Evolutionary conservation across 2,888 invertebrate species (phyloP).

Genomic region (Cephalotes varians): DNA sequence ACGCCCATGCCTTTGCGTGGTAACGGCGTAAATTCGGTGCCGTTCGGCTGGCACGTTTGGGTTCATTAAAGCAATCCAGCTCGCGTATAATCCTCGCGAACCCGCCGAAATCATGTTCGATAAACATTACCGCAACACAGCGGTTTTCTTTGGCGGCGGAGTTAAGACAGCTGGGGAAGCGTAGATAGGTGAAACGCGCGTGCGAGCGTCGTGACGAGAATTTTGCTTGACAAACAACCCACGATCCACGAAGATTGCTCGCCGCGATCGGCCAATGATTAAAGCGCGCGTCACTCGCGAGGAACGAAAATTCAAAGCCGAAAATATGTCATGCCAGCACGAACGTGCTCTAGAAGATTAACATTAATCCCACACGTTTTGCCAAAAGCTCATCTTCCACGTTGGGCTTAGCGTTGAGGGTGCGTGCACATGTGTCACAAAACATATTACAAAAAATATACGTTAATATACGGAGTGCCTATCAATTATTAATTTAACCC

Average conservation of each 20-base stretch:
- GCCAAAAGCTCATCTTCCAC: conserved; percentile 13
- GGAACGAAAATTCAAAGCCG: conserved; percentile 70
- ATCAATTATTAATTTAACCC: not conserved
- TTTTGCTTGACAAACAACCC: conserved; percentile 73
- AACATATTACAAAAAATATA: not conserved
- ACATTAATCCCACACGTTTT: conserved; percentile 61
- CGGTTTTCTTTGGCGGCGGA: conserved; percentile 76
- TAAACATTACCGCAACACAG: conserved; percentile 80
- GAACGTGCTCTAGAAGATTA: conserved; percentile 62
- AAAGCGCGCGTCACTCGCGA: conserved; percentile 58
- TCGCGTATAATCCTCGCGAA: conserved; percentile 80
- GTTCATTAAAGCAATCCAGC: conserved; percentile 81
- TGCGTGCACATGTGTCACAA: not conserved
- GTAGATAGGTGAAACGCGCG: conserved; percentile 12
- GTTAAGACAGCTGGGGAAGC: conserved; percentile 70
- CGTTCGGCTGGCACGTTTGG: conserved; percentile 70
- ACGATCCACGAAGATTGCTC: conserved; percentile 78
- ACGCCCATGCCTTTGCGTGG: conserved; percentile 65
- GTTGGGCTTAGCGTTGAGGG: conserved; percentile 9
- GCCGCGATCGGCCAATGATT: conserved; percentile 71
- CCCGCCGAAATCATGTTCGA: conserved; percentile 82
- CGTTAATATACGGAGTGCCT: not conserved
- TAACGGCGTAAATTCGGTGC: conserved; percentile 69
- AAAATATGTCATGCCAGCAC: conserved; percentile 69
- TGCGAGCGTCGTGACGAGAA: conserved; percentile 57